Conservation (phyloP, 2,113 vertebrate genomes). For the Seriola rivoliana region DNA sequence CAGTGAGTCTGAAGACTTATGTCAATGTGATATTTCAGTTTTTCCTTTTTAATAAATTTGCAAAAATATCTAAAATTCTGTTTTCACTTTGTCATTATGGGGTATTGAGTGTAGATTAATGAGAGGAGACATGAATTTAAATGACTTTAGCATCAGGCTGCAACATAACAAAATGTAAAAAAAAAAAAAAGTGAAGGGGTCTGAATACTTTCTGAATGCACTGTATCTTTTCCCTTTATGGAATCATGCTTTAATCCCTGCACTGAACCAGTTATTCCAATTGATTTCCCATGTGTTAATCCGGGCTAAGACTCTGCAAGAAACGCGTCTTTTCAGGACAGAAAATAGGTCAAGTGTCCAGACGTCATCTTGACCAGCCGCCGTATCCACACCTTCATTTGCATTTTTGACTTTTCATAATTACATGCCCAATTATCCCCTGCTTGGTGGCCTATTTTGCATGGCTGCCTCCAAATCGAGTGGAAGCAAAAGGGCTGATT, state of each 20-base stretch:
- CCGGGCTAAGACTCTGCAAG: slow-evolving; percentile 76
- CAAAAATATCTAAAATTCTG: too few relatives aligned
- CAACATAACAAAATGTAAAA: too few relatives aligned
- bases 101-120: too few relatives aligned
- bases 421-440: slow-evolving; percentile 78
- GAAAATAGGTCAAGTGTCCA: slow-evolving; percentile 85
- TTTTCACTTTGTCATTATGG: too few relatives aligned
- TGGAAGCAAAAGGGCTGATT: slow-evolving; percentile 19
- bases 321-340: slow-evolving; percentile 72
- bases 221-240: slow-evolving; percentile 62
- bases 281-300: slow-evolving; percentile 79
- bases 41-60: too few relatives aligned
- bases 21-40: too few relatives aligned
- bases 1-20: too few relatives aligned
- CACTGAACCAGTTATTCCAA: slow-evolving; percentile 55
- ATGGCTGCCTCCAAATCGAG: slow-evolving; percentile 58
- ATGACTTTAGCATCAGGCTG: too few relatives aligned
- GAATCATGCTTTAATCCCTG: slow-evolving; percentile 76
- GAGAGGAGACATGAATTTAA: too few relatives aligned
- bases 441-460: slow-evolving; percentile 81
- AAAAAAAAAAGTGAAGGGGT: too few relatives aligned
- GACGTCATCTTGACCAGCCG: slow-evolving; percentile 74
- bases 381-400: slow-evolving; percentile 73
- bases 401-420: slow-evolving; percentile 84
- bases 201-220: too few relatives aligned